These are phyloP conservation scores for Epizoanthus stellaris DNA, from an alignment of 92 coral and sea anemone genomes.

Conservation along the genomic window DNA sequence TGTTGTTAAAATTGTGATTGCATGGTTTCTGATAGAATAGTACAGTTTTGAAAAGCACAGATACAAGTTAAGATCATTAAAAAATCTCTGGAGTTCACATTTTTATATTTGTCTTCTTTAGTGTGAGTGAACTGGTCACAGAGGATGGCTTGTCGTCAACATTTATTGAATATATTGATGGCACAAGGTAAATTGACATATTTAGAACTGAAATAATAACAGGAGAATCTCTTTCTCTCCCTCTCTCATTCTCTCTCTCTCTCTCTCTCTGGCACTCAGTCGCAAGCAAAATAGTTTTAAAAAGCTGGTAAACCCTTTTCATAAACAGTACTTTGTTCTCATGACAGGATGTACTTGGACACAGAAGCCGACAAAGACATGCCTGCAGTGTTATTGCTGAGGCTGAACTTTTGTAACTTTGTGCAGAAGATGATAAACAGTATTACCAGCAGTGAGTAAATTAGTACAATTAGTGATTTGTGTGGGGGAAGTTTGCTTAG, in stretches of 20 bases:
- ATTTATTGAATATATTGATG: slow-evolving; percentile 93
- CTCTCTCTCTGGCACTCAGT: not conserved
- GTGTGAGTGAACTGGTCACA: slow-evolving; percentile 87
- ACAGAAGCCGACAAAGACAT: slow-evolving; percentile 97
- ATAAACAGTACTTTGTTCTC: not conserved
- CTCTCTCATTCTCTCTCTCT: not conserved
- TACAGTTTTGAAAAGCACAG: too few species aligned
- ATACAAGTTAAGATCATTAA: too few species aligned
- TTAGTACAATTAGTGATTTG: not conserved
- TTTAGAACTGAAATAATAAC: not conserved
- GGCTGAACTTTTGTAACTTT: slow-evolving; percentile 88
- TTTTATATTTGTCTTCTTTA: slow-evolving; percentile 13
- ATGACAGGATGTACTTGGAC: slow-evolving; percentile 81
- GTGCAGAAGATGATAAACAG: slow-evolving; percentile 93
- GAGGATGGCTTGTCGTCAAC: slow-evolving; percentile 83
- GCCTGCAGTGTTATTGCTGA: slow-evolving; percentile 86
- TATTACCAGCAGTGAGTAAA: slow-evolving; percentile 77
- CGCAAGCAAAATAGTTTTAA: not conserved
- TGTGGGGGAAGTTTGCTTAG: not conserved
- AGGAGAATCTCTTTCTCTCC: not conserved
- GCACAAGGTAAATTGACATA: slow-evolving; percentile 75
- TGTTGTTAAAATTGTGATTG: not conserved
- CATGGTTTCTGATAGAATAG: not conserved
- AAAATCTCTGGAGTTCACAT: too few species aligned
- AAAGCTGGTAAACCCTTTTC: not conserved